These are phyloP conservation scores for Phalloptychus januarius DNA, from an alignment of 2,797 vertebrate species.

Conservation along the genomic window DNA sequence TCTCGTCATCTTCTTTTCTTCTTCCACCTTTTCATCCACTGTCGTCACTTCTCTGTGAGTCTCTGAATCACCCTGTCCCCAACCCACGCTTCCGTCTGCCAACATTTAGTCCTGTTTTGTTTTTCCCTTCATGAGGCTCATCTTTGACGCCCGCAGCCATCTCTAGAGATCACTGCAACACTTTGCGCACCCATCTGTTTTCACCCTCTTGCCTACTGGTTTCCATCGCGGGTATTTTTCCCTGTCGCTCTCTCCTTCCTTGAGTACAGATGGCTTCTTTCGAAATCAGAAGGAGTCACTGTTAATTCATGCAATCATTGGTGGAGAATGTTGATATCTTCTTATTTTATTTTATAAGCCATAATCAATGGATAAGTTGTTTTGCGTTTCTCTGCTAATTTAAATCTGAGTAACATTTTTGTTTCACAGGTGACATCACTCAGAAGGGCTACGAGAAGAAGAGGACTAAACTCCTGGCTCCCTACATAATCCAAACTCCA, in stretches of 20 bases:
- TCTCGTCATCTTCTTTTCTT: conserved; percentile 10
- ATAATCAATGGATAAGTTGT: neutral
- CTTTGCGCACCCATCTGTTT: conserved; percentile 58
- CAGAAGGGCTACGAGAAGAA: conserved; percentile 99
- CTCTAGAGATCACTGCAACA: conserved; percentile 51
- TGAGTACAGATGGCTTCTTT: conserved; percentile 16
- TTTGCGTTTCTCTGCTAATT: neutral
- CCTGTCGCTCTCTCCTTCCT: conserved; percentile 5
- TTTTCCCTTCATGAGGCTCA: conserved; percentile 40
- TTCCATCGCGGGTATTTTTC: conserved; percentile 1
- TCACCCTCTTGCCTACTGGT: conserved; percentile 19
- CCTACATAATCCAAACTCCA: conserved; percentile 87
- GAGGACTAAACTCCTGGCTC: conserved; percentile 92
- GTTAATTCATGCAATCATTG: neutral
- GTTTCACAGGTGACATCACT: conserved; percentile 92
- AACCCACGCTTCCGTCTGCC: conserved; percentile 55
- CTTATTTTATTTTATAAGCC: neutral
- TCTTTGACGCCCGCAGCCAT: conserved; percentile 46
- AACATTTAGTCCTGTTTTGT: conserved; percentile 63
- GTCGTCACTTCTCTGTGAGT: conserved; percentile 22
- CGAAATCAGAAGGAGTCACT: conserved; percentile 2
- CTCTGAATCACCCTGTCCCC: conserved; percentile 61
- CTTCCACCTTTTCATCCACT: conserved; percentile 24
- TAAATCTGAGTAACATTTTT: neutral
- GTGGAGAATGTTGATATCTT: neutral